Percentiles rank a stretch among this genome's conserved stretches.
Conservation (phyloP, 2,113 vertebrate species). For the Perognathus longimembris region DNA sequence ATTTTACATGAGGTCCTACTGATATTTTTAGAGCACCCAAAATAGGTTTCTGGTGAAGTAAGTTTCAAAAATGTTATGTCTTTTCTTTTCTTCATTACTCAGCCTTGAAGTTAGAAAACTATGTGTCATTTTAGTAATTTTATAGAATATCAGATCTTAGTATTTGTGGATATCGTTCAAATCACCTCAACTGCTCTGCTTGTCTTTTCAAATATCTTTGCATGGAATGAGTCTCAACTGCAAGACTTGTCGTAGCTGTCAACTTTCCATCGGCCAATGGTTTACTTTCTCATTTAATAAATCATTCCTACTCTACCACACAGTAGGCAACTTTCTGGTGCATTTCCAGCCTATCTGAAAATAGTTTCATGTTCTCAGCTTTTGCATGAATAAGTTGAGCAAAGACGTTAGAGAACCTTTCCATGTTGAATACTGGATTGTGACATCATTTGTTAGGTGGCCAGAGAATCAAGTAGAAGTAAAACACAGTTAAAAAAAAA, state of each 20-base stretch:
- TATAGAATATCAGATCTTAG: conserved; percentile 37
- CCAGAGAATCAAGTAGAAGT: background rate
- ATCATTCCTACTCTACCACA: conserved; percentile 13
- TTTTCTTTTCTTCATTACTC: conserved; percentile 66
- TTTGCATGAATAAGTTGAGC: conserved; percentile 25
- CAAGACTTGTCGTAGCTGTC: conserved; percentile 22
- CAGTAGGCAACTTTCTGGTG: conserved; percentile 35
- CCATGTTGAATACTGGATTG: background rate
- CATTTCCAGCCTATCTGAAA: conserved; percentile 23
- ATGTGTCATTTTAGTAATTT: conserved; percentile 40
- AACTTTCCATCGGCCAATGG: conserved; percentile 30
- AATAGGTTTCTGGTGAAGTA: conserved; percentile 64
- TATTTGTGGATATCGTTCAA: background rate
- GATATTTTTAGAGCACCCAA: conserved; percentile 72
- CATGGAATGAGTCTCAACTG: conserved; percentile 14
- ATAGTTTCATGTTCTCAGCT: background rate
- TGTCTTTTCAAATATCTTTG: conserved; percentile 46
- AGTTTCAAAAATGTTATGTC: conserved; percentile 64
- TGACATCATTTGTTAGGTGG: background rate
- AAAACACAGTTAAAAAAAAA: conserved; percentile 9
- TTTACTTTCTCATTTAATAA: conserved; percentile 54
- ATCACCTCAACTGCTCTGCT: background rate
- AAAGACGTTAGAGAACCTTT: background rate
- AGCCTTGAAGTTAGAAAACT: conserved; percentile 46
- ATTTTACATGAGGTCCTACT: conserved; percentile 38